Percentiles rank a stretch among this genome's conserved stretches.
These are phyloP conservation scores for Formica aserva DNA, from an alignment of 2,888 invertebrate species.

Conservation along the genomic window DNA sequence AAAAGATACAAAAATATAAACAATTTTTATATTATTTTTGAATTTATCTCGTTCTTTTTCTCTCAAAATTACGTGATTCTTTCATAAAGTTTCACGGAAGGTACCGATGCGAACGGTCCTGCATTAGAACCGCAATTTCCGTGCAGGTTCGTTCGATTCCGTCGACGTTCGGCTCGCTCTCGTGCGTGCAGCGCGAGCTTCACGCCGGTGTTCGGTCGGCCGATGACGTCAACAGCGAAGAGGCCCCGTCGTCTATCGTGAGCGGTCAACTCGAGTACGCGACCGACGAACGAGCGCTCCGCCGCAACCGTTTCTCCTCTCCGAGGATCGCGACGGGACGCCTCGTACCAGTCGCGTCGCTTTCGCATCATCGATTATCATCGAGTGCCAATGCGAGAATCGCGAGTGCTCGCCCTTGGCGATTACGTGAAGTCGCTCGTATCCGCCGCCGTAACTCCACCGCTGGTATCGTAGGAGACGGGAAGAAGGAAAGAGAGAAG, in stretches of 20 bases:
- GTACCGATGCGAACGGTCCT: background rate
- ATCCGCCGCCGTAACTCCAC: conserved; percentile 51
- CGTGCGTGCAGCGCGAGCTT: conserved; percentile 67
- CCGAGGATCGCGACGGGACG: background rate
- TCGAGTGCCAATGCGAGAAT: background rate
- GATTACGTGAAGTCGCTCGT: conserved; percentile 21
- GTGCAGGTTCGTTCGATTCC: conserved; percentile 69
- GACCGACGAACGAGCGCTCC: conserved; percentile 27
- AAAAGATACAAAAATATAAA: background rate
- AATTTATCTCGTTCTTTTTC: background rate
- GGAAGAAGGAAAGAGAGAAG: background rate
- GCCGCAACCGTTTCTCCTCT: conserved; percentile 63
- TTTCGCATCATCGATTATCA: conserved; percentile 1
- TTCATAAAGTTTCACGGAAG: background rate
- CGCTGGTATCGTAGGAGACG: conserved; percentile 43
- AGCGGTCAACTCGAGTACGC: conserved; percentile 56
- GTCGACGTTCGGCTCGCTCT: conserved; percentile 63
- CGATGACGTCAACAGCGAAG: conserved; percentile 75
- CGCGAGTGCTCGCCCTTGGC: conserved; percentile 45
- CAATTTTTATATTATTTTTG: background rate
- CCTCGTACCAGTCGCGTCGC: background rate
- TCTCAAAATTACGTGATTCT: background rate
- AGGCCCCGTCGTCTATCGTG: conserved; percentile 66
- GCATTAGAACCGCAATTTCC: conserved; percentile 25
- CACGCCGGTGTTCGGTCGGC: conserved; percentile 71